phyloP scores from a whole-genome alignment of 2,797 vertebrate genomes.

The Notamacropus eugenii region DNA sequence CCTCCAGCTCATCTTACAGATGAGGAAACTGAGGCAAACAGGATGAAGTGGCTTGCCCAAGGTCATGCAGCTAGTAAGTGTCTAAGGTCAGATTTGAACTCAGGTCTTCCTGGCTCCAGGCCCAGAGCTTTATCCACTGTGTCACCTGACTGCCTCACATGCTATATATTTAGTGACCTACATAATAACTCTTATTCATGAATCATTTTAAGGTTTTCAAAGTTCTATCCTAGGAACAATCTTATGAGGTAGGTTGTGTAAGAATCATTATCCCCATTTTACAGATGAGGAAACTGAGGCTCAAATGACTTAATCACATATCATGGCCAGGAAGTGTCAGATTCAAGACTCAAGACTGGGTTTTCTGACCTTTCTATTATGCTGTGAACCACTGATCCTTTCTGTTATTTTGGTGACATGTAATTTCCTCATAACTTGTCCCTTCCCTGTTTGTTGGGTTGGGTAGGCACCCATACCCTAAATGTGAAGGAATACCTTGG shows the following conservation, averaged over 20 bases:
- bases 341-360: background rate
- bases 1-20: background rate
- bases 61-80: background rate
- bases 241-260: background rate
- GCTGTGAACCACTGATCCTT: background rate
- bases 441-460: background rate
- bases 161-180: background rate
- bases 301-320: background rate
- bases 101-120: background rate
- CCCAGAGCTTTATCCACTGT: background rate
- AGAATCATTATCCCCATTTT: background rate
- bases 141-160: background rate
- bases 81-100: background rate
- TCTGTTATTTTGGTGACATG: background rate
- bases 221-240: background rate
- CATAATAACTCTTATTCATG: background rate
- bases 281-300: background rate
- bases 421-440: background rate
- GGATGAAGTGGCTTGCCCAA: background rate
- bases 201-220: background rate
- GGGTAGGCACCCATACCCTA: background rate
- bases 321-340: background rate
- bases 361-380: background rate
- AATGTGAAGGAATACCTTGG: background rate
- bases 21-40: background rate